Evolutionary conservation across 2,113 vertebrate genomes (phyloP).

Genomic region (Colius striatus): DNA sequence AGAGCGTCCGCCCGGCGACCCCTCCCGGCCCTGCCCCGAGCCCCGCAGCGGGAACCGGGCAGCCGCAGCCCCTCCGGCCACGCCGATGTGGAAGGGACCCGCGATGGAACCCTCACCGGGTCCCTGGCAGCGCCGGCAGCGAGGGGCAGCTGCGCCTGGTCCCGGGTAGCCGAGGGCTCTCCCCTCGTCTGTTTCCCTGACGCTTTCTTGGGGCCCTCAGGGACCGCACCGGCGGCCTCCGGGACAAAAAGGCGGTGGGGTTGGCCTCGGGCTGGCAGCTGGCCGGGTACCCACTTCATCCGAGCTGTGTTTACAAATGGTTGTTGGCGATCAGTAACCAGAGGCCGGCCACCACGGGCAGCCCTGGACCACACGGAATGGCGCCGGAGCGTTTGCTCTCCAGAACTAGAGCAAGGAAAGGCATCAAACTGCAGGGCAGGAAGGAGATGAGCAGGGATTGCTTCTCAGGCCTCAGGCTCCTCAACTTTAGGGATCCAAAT

Average conservation of each 20-base stretch:
- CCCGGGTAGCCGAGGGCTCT: not conserved
- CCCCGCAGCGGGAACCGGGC: too few species aligned
- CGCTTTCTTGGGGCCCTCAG: not conserved
- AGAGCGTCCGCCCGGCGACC: not conserved
- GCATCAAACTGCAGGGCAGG: accelerated
- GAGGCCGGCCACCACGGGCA: accelerated
- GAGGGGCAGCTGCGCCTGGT: too few species aligned
- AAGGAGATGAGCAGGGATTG: accelerated
- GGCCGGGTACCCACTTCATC: too few species aligned
- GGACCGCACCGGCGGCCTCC: not conserved
- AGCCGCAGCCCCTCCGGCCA: not conserved
- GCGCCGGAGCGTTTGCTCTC: accelerated
- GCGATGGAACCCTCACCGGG: not conserved
- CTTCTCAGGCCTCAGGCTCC: not conserved
- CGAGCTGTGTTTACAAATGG: accelerated
- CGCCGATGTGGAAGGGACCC: not conserved
- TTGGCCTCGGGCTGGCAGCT: not conserved
- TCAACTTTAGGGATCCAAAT: not conserved
- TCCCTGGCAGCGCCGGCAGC: not conserved
- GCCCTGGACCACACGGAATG: accelerated
- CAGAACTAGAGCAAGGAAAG: accelerated
- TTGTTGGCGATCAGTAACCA: not conserved
- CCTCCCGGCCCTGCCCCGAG: too few species aligned
- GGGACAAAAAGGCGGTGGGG: accelerated
- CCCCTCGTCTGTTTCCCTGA: too few species aligned